These are phyloP conservation scores for Mystacides longicornis DNA, from an alignment of 2,888 invertebrate genomes.

Conservation along the genomic window DNA sequence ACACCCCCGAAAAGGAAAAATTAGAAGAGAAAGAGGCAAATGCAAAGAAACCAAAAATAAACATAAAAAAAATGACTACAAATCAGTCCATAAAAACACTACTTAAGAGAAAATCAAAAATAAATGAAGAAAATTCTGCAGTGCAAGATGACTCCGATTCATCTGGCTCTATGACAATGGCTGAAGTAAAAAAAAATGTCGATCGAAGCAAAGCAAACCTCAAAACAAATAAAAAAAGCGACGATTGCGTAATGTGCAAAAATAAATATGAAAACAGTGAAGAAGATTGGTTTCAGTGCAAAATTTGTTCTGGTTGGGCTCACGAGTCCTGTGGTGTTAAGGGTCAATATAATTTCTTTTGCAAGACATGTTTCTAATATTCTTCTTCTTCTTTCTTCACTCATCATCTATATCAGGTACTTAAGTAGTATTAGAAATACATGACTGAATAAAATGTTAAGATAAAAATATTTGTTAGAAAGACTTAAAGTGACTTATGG, in stretches of 20 bases:
- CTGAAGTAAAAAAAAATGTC: slow-evolving; percentile 20
- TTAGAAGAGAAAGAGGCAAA: background rate
- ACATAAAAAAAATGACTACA: slow-evolving; percentile 22
- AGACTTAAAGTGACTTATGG: too few species aligned
- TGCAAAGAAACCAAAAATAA: slow-evolving; percentile 17
- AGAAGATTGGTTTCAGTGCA: slow-evolving; percentile 9
- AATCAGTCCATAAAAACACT: slow-evolving; percentile 21
- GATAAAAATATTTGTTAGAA: too few species aligned
- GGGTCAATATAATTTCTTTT: background rate
- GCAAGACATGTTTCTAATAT: background rate
- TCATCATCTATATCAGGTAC: too few species aligned
- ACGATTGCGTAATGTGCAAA: slow-evolving; percentile 5
- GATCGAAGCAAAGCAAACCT: background rate
- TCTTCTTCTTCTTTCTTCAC: too few species aligned
- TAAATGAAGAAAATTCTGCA: slow-evolving; percentile 19
- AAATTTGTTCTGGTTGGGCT: slow-evolving; percentile 9
- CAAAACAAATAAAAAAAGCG: slow-evolving; percentile 9
- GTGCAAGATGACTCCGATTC: slow-evolving; percentile 19
- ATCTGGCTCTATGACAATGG: slow-evolving; percentile 20
- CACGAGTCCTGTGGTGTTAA: slow-evolving; percentile 4
- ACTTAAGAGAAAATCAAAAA: slow-evolving; percentile 4
- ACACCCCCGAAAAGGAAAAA: slow-evolving; percentile 14
- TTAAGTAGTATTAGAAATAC: too few species aligned
- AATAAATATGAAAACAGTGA: slow-evolving; percentile 7
- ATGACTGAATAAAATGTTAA: too few species aligned